A percentile compares a stretch with the other conserved stretches of the same genome.
Conservation (phyloP, 2,113 vertebrate species). For the Phylloscopus whistleri region DNA sequence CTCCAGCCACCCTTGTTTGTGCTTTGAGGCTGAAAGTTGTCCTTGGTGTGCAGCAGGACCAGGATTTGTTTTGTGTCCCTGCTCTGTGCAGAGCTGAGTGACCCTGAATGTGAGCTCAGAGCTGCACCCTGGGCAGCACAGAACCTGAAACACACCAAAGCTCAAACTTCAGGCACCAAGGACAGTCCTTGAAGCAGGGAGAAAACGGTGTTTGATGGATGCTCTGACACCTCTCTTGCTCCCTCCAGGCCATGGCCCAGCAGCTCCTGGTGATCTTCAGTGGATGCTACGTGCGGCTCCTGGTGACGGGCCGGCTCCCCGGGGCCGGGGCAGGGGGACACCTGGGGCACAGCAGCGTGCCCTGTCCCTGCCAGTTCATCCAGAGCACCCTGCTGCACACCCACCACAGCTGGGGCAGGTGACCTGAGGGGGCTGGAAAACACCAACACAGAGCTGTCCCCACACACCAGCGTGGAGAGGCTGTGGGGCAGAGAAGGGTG, state of each 20-base stretch:
- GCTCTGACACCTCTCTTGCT: not conserved
- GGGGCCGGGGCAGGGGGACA: not conserved
- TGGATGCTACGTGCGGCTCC: constrained; percentile 70
- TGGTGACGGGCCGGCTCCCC: constrained; percentile 71
- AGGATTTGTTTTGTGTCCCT: too few relatives aligned
- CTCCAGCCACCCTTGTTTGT: too few relatives aligned
- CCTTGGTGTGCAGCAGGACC: too few relatives aligned
- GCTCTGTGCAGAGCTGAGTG: too few relatives aligned
- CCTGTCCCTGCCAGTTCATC: constrained; percentile 78
- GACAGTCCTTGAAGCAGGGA: not conserved
- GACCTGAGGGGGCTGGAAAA: not conserved
- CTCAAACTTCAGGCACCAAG: not conserved
- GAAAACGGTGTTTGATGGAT: not conserved
- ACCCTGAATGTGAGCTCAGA: not conserved
- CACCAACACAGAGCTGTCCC: fast-evolving
- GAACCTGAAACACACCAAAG: not conserved
- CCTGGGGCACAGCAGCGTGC: not conserved
- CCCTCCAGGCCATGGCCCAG: constrained; percentile 70
- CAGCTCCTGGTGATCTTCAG: constrained; percentile 75
- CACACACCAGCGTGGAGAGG: not conserved
- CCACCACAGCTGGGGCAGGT: not conserved
- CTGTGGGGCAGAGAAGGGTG: not conserved
- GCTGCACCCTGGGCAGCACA: not conserved
- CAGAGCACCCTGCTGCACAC: constrained; percentile 18
- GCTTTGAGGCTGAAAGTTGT: too few relatives aligned